Evolutionary conservation across 1,140 invertebrate genomes (phyloP).

Genomic region (Bombus cullumanus): DNA sequence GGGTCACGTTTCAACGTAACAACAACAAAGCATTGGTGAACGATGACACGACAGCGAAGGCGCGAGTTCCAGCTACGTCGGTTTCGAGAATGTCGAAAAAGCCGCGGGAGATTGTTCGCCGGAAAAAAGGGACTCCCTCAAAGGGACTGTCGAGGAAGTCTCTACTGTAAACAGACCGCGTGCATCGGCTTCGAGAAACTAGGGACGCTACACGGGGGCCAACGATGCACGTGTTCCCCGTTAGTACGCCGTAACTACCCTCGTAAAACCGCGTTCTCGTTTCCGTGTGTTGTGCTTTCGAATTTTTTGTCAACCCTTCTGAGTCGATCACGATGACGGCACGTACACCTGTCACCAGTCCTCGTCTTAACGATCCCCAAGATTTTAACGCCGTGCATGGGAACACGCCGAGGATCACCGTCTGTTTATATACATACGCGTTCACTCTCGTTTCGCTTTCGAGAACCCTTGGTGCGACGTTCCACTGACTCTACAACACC

Average conservation of each 20-base stretch:
- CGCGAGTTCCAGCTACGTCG: constrained; percentile 31
- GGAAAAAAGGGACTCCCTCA: constrained; percentile 49
- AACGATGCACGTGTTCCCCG: constrained; percentile 57
- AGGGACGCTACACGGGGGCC: neutral
- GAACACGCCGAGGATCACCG: neutral
- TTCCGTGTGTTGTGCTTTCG: neutral
- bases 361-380: neutral
- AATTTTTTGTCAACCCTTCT: constrained; percentile 57
- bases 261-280: neutral
- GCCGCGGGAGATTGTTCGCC: constrained; percentile 35
- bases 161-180: constrained; percentile 52
- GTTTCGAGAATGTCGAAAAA: constrained; percentile 44
- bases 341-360: constrained; percentile 28
- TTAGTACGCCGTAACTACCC: constrained; percentile 53
- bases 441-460: neutral
- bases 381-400: constrained; percentile 3
- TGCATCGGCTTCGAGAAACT: constrained; percentile 35
- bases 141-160: constrained; percentile 57
- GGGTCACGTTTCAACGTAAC: neutral
- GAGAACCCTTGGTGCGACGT: neutral
- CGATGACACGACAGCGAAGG: neutral
- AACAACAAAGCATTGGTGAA: neutral
- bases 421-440: constrained; percentile 32
- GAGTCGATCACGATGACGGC: neutral
- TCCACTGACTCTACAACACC: rapidly evolving